Base-by-base conservation (phyloP, 2,888 invertebrate species). In the Morpho deidamia region DNA sequence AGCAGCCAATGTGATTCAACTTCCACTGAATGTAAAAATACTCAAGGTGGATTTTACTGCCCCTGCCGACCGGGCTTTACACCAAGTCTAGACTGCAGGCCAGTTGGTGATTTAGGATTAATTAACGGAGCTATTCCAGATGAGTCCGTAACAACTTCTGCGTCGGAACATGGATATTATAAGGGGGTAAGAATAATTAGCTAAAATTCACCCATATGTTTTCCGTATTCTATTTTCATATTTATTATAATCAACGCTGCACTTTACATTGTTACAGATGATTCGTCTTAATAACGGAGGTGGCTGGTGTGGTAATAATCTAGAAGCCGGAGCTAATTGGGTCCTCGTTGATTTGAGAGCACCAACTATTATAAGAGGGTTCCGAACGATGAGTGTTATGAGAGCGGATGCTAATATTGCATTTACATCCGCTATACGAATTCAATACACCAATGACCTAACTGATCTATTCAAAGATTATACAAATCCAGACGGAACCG, bases 401-500 rank as follows among this genome's bases (percentile, higher is more conserved):
- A 91, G 97, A 59, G 91, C 92, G 11, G 96, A 97, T 68, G 95
- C 95, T 47, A 95, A 93, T 66, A 90, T 95, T 55, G 97, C 97
- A 0, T 97, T 96, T 70, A 96, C 97, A 8, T 95, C 97, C 1
- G 97, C 97, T 0, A 95, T 97, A 50, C 92, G 97, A 65, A 94
- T 96, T 67, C 94, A 96, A 79, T 97, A 96, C 74, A 95, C 96
- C 0, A 96, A 97, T 70, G 95, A 97, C 69, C 86, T 97, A 58
- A 96, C 97, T 0, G 97, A 98, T 72, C 90, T 94, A 0, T 97
- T 97, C 78, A 95, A 94, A 81, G 97, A 97, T 70, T 97, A 97
- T 75, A 94, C 96, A 2, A 97, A 97, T 74, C 96, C 97, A 4
- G 96, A 97, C 74, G 97, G 97, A 23, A 96, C 97, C 1, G 96